Base-by-base conservation (phyloP, 2,797 vertebrate genomes). In the Periparus ater region DNA sequence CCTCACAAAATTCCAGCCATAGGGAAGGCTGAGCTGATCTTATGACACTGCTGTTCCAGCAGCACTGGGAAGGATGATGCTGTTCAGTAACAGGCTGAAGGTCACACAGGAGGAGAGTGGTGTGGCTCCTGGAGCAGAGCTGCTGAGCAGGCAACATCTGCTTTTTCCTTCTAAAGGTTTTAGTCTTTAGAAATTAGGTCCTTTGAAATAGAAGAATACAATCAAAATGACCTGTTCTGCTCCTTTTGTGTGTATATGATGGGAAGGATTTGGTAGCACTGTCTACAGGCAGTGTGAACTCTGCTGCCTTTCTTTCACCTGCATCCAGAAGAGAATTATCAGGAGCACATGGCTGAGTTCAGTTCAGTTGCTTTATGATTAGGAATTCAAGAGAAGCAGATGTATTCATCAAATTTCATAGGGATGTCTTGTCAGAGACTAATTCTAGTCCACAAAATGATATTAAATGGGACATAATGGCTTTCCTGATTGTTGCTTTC, bases 351-450 rank as follows among this genome's bases (percentile, higher is more conserved):
- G 2, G 3, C 72, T 38, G 45, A 68, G 62, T 57, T 94, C 38
- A 51, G 25, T 58, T 93, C 42, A 53, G 34, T 51, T 95, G 81
- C 67, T 92, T 83, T 85, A 36, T 85, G 79, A 88, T 92, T 82
- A 96, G 67, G 38, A 82, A 80, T 90, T 94, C 89, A 96, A 58
- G 50, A 70, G 88, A 82, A 95, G 75, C 60, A 91, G 94, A 95
- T 73, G 25, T 50, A 76, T 88, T 92, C 67, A 9, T 94, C 36
- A 57, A 15, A 88, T 79, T 95, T 93, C 72, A 70, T 42, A 36
- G 57, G 38, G 58, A 19, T 0, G 0, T 85, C 61, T 91, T 93
- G 53, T 77, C 82, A 71, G 84, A 91, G 62, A 30, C 91, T 74
- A 93, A 88, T 93, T 79, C 55, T 91, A 89, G 93, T 80, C n/a